Evolutionary conservation across 2,797 vertebrate species (phyloP).

Genomic region (Halcyon chelicuti): DNA sequence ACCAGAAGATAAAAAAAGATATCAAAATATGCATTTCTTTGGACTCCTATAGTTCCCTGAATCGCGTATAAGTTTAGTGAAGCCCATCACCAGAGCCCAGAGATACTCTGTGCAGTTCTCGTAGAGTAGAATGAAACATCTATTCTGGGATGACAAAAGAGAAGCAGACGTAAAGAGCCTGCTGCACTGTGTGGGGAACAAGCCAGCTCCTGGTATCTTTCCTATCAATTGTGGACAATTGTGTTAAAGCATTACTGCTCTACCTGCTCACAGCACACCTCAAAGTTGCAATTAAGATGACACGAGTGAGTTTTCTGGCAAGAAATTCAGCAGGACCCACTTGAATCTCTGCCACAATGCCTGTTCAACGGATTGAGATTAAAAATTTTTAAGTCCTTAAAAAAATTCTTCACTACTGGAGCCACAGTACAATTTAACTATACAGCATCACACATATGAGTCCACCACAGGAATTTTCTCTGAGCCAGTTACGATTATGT

Average conservation of each 20-base stretch:
- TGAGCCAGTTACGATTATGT: neutral
- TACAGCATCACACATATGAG: neutral
- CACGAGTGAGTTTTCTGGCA: neutral
- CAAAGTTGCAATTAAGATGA: neutral
- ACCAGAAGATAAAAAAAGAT: neutral
- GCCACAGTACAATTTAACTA: neutral
- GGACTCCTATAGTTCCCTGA: too few species aligned
- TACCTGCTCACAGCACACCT: neutral
- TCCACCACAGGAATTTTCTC: neutral
- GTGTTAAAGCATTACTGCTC: fast-evolving
- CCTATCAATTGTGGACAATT: neutral
- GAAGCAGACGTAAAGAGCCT: neutral
- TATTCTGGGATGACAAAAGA: neutral
- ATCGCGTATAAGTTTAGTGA: neutral
- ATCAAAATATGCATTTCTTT: neutral
- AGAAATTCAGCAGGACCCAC: neutral
- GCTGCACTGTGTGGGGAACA: neutral
- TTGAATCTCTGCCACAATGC: neutral
- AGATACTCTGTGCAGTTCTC: neutral
- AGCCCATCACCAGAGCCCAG: neutral
- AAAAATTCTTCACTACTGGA: neutral
- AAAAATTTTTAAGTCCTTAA: neutral
- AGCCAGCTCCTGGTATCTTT: neutral
- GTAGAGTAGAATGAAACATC: neutral
- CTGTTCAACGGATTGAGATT: neutral